Percentiles rank a stretch among this genome's conserved stretches.
Conservation (phyloP, 2,797 vertebrate genomes). For the Sebastes wilsoni region DNA sequence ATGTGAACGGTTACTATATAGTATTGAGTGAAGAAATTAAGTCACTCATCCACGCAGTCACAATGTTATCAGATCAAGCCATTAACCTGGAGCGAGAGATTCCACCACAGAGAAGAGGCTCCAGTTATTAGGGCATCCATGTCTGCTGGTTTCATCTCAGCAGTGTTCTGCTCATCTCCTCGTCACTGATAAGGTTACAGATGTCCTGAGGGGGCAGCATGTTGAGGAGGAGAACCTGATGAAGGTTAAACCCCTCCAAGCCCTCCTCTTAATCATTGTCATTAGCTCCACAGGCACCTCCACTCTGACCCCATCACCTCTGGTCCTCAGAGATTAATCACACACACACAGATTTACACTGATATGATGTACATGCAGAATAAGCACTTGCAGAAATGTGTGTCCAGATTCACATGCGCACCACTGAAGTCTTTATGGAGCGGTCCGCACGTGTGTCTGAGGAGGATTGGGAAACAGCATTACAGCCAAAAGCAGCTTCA, state of each 20-base stretch:
- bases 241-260: conserved; percentile 62
- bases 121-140: not conserved
- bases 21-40: not conserved
- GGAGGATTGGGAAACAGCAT: conserved; percentile 48
- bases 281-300: conserved; percentile 61
- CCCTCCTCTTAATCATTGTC: conserved; percentile 65
- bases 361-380: not conserved
- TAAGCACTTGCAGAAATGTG: not conserved
- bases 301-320: conserved; percentile 58
- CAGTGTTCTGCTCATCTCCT: conserved; percentile 8
- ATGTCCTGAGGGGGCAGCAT: conserved; percentile 35
- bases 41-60: not conserved
- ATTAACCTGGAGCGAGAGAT: not conserved
- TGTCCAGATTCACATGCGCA: not conserved
- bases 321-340: conserved; percentile 60
- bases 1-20: not conserved
- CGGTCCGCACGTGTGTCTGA: not conserved
- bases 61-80: not conserved
- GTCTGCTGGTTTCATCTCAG: conserved; percentile 3
- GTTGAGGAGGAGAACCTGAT: conserved; percentile 41
- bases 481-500: conserved; percentile 24
- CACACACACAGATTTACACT: not conserved
- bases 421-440: not conserved
- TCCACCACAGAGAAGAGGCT: not conserved
- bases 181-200: conserved; percentile 51